phyloP scores from a whole-genome alignment of 2,888 invertebrate genomes.

The Cabera pusaria region DNA sequence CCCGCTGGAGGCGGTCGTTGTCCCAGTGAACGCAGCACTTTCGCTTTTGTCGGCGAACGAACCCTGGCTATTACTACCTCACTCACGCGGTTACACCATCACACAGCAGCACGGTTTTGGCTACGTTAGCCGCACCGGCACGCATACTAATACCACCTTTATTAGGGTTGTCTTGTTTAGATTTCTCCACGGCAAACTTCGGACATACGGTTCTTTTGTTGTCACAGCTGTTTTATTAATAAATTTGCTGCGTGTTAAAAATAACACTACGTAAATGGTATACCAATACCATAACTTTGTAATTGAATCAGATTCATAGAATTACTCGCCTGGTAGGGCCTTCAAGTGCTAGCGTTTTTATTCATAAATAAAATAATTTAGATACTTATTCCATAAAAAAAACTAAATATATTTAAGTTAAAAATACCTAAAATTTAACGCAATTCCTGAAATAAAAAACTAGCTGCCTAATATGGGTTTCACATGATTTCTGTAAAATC shows the following conservation, averaged over 20 bases:
- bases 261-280: conserved; percentile 10
- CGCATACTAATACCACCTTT: conserved; percentile 68
- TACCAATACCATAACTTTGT: too few relatives aligned
- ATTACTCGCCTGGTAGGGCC: too few relatives aligned
- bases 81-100: conserved; percentile 78
- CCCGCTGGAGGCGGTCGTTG: conserved; percentile 77
- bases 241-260: conserved; percentile 32
- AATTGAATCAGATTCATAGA: too few relatives aligned
- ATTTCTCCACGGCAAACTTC: conserved; percentile 59
- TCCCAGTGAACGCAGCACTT: conserved; percentile 80
- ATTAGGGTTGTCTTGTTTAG: conserved; percentile 68
- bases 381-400: too few relatives aligned
- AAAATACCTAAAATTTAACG: too few relatives aligned
- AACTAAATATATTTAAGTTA: too few relatives aligned
- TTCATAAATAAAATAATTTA: too few relatives aligned
- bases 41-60: conserved; percentile 82
- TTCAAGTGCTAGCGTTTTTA: too few relatives aligned
- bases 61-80: conserved; percentile 77
- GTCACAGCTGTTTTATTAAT: conserved; percentile 40
- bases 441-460: too few relatives aligned
- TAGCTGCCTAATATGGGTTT: too few relatives aligned
- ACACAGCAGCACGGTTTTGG: conserved; percentile 62
- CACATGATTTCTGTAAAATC: too few relatives aligned
- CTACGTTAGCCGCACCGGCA: conserved; percentile 62
- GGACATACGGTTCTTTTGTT: conserved; percentile 40